A percentile compares a stretch with the other conserved stretches of the same genome.
These are phyloP conservation scores for Novumbra hubbsi DNA, from an alignment of 2,797 vertebrate genomes.

Conservation along the genomic window DNA sequence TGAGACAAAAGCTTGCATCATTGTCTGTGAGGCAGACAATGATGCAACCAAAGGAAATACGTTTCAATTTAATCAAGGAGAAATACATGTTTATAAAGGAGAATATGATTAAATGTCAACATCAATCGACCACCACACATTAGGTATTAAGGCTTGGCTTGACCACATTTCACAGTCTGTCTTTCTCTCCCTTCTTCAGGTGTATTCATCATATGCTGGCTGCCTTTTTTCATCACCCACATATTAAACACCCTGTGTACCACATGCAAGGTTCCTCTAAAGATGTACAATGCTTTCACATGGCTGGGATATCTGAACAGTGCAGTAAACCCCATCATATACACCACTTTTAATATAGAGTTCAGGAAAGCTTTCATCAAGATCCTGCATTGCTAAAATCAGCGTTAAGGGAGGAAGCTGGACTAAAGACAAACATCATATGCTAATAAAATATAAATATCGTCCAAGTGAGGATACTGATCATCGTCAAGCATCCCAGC, in stretches of 20 bases:
- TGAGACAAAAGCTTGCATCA: too few relatives aligned
- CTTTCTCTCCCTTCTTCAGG: constrained; percentile 67
- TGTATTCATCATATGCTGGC: constrained; percentile 99
- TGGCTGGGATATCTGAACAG: constrained; percentile 99
- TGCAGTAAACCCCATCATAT: constrained; percentile 97
- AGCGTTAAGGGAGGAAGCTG: neutral
- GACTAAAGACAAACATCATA: neutral
- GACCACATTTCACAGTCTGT: constrained; percentile 15
- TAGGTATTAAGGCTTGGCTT: neutral
- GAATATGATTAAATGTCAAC: neutral
- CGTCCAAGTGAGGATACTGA: neutral
- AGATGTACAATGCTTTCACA: constrained; percentile 95
- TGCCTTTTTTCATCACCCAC: constrained; percentile 98
- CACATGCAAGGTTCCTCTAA: constrained; percentile 86
- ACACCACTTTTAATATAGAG: constrained; percentile 98
- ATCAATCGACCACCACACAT: neutral
- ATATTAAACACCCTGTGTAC: constrained; percentile 97
- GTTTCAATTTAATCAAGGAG: constrained; percentile 6
- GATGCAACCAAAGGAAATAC: constrained; percentile 48
- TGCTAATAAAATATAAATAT: neutral
- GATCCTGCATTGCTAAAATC: constrained; percentile 91
- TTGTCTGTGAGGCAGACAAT: constrained; percentile 15
- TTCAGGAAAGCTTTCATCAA: constrained; percentile 99
- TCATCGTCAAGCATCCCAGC: neutral
- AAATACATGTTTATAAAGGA: neutral